Percentiles rank a stretch among this genome's conserved stretches.
These are phyloP conservation scores for Prunella fulvescens DNA, from an alignment of 2,113 vertebrate genomes.

Conservation along the genomic window DNA sequence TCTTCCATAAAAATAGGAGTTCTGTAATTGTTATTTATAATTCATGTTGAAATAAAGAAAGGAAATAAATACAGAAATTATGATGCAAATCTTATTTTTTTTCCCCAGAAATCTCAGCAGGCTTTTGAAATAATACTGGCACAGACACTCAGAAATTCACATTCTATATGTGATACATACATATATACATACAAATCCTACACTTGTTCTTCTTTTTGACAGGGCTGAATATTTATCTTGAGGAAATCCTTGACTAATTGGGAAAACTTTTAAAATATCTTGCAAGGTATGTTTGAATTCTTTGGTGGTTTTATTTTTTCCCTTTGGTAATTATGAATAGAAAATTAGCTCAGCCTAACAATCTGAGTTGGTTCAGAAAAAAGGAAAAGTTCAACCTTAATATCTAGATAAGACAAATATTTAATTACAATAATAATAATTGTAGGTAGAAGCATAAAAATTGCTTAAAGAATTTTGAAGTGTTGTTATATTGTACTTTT, in stretches of 20 bases:
- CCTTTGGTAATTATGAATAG: not conserved
- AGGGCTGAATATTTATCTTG: not conserved
- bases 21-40: not conserved
- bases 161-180: not conserved
- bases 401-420: not conserved
- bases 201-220: not conserved
- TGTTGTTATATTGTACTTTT: not conserved
- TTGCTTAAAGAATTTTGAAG: not conserved
- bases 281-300: not conserved
- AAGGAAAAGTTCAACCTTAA: not conserved
- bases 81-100: fast-evolving
- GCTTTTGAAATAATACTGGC: not conserved
- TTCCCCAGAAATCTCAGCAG: not conserved
- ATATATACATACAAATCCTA: not conserved
- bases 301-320: not conserved
- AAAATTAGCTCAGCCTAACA: not conserved
- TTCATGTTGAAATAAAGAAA: not conserved
- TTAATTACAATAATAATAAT: not conserved
- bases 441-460: not conserved
- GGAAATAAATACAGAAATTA: not conserved
- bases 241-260: not conserved
- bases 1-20: not conserved
- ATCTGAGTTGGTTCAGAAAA: not conserved
- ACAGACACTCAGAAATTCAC: not conserved
- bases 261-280: not conserved